Base-by-base conservation (phyloP, 2,888 invertebrate species). In the Erynnis tages region DNA sequence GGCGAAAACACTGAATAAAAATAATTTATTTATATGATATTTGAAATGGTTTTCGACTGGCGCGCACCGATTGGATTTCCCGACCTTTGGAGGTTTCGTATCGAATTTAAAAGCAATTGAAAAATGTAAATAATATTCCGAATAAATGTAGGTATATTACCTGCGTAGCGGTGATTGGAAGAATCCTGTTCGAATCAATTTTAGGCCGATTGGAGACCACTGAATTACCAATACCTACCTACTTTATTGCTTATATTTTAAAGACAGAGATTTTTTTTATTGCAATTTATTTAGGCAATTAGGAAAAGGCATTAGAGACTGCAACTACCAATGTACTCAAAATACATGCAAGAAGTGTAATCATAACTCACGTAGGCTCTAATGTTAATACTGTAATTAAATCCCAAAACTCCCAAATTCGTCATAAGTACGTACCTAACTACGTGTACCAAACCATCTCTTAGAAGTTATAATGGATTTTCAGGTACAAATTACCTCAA, bases 21-120 rank as follows among this genome's bases (percentile, higher is more conserved):
- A 84, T 79, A 77, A 78, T 77, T 76, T 83, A 77, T 79, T 77
- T 74, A 61, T 65, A 70, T 67, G 69, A 73, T 72, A 73, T 73
- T 76, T 71, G 67, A 65, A 63, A 63, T 59, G 57, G 60, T 56
- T 63, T 65, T 63, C 55, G 57, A 58, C 56, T 61, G 49, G 49
- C 32, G 8, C 41, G 34, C 25, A 34, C 34, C 13, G 41, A 49
- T 49, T 27, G 25, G 49, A 41, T 49, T 41, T 17, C 23, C 11
- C 25, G 23, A 32, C 40, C 40, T 49, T 43, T 35, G 13, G 35
- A 14, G 34, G 50, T 27, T 27, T 49, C 43, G 43, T 50, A 43
- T 50, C 50, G 34, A 50, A 50, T 50, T 50, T 50, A 10, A 50
- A 35, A 50, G 14, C 41, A 35, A 50, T 50, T 10, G 17, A 43